Conservation (phyloP, 2,113 vertebrate genomes). For the Gnathonemus echidnorhynchus region DNA sequence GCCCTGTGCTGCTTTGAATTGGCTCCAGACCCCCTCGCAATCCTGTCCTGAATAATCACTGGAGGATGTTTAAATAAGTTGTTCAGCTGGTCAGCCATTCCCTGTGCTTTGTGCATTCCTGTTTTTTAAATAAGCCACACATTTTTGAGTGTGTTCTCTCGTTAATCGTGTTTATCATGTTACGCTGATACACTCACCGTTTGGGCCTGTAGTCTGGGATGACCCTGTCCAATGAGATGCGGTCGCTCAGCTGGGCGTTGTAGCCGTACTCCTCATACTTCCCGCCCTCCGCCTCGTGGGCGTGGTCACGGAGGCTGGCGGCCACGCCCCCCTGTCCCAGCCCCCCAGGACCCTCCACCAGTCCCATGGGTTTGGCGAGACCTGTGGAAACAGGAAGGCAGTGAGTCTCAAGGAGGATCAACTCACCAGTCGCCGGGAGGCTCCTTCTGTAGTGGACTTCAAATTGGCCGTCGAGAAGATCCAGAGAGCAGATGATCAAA, state of each 20-base stretch:
- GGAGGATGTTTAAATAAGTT: not conserved
- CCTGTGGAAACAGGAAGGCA: constrained; percentile 52
- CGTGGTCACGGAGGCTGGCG: constrained; percentile 80
- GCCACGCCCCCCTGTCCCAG: constrained; percentile 88
- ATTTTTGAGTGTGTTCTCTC: not conserved
- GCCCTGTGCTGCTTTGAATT: not conserved
- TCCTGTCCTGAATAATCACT: not conserved
- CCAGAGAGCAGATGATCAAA: not conserved
- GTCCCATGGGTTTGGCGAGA: constrained; percentile 90
- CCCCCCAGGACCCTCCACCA: constrained; percentile 93
- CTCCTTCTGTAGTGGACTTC: not conserved
- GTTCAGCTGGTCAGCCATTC: not conserved
- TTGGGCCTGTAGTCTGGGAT: constrained; percentile 96
- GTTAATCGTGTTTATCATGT: too few relatives aligned
- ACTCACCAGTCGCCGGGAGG: not conserved
- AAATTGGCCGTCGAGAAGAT: not conserved
- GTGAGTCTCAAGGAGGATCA: not conserved
- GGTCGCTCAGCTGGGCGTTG: constrained; percentile 92
- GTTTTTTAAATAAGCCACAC: not conserved
- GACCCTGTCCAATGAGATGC: constrained; percentile 90
- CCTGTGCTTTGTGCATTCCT: not conserved
- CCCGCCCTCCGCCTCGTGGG: constrained; percentile 68
- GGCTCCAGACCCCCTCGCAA: not conserved
- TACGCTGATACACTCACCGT: constrained; percentile 67
- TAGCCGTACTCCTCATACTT: constrained; percentile 94